Conservation (phyloP, 2,797 vertebrate genomes). For the Adrianichthys oophorus region DNA sequence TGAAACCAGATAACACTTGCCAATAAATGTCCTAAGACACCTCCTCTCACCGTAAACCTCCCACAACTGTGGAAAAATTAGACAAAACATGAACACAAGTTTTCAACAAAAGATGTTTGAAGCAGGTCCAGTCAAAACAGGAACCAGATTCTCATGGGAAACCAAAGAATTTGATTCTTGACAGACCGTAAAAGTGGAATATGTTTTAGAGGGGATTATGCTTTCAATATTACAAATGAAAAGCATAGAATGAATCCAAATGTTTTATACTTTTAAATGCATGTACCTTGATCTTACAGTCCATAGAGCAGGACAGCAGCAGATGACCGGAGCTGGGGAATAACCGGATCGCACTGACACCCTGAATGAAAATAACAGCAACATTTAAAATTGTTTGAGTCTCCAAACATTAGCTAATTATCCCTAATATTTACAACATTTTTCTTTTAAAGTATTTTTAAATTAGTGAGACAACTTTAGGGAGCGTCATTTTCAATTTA, state of each 20-base stretch:
- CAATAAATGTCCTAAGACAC: slow-evolving; percentile 94
- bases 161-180: too few species aligned
- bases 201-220: too few species aligned
- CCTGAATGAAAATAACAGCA: slow-evolving; percentile 71
- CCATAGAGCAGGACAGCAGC: slow-evolving; percentile 94
- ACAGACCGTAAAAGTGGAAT: too few species aligned
- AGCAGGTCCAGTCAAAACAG: neutral
- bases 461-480: too few species aligned
- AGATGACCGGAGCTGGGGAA: slow-evolving; percentile 94
- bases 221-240: too few species aligned
- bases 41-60: slow-evolving; percentile 94
- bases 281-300: slow-evolving; percentile 97
- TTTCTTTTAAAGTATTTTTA: too few species aligned
- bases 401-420: neutral
- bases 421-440: too few species aligned
- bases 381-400: neutral
- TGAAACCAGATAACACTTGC: slow-evolving; percentile 71
- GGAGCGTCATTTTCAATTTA: too few species aligned
- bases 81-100: neutral
- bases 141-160: too few species aligned
- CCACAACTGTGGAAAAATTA: slow-evolving; percentile 83
- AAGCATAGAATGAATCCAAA: too few species aligned
- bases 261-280: neutral
- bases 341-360: slow-evolving; percentile 94
- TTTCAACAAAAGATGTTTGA: neutral